phyloP scores from a whole-genome alignment of 1,140 invertebrate genomes.

The Berghia stephanieae region DNA sequence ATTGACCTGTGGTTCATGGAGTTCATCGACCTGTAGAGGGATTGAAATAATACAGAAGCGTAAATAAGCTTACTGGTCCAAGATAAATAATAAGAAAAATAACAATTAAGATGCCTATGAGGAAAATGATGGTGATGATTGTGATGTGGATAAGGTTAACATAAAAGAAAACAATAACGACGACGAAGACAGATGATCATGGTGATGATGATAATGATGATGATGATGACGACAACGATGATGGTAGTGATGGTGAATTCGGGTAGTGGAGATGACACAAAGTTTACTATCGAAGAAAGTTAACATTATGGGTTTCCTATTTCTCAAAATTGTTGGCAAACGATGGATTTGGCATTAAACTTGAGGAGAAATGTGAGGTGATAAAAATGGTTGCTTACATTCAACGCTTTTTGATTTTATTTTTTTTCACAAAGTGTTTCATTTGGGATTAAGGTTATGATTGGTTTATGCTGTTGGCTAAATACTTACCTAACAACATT shows the following conservation, averaged over 20 bases:
- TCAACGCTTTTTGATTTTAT: background rate
- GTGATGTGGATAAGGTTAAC: background rate
- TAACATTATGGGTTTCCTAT: background rate
- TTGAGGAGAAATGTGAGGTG: background rate
- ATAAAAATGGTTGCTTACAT: background rate
- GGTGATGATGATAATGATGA: background rate
- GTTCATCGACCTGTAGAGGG: constrained; percentile 51
- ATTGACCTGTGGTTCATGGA: constrained; percentile 54
- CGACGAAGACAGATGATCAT: background rate
- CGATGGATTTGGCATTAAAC: background rate
- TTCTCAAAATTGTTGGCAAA: background rate
- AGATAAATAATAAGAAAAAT: constrained; percentile 13
- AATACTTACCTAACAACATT: constrained; percentile 62
- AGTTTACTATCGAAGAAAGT: background rate
- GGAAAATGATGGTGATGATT: background rate
- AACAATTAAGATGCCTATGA: background rate
- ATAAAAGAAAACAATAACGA: background rate
- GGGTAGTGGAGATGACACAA: background rate
- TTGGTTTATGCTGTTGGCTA: too few species aligned
- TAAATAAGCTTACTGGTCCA: background rate
- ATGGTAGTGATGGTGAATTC: too few species aligned
- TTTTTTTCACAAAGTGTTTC: background rate
- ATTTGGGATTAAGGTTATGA: background rate
- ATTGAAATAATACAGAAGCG: background rate
- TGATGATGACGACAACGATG: too few species aligned